Evolutionary conservation across 2,113 vertebrate species (phyloP).

Genomic region (Xerus inauris): DNA sequence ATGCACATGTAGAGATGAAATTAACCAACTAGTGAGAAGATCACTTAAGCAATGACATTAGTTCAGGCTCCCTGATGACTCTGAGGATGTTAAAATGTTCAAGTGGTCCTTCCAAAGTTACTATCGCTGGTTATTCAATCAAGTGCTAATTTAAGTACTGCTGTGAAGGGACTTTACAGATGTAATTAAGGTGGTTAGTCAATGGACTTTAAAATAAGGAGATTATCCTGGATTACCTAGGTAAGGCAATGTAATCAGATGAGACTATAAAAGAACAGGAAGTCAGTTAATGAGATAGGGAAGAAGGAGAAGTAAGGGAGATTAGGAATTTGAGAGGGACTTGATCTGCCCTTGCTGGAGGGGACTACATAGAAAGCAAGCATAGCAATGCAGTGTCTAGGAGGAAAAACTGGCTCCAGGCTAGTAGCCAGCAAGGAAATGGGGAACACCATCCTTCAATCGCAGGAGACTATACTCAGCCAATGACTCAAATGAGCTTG

Average conservation of each 20-base stretch:
- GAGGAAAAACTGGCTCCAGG: background rate
- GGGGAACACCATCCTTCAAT: background rate
- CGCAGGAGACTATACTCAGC: background rate
- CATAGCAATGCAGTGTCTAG: background rate
- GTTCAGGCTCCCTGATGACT: background rate
- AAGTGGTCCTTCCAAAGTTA: background rate
- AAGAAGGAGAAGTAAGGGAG: background rate
- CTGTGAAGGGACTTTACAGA: background rate
- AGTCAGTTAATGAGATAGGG: background rate
- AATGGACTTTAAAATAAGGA: slow-evolving; percentile 29
- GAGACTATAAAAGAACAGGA: slow-evolving; percentile 17
- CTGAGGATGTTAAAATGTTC: background rate
- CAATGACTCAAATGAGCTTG: background rate
- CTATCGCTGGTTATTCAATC: background rate
- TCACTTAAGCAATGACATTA: background rate
- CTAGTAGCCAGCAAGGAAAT: background rate
- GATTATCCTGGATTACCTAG: slow-evolving; percentile 13
- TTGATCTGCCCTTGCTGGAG: background rate
- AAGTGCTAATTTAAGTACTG: background rate
- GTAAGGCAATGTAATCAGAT: background rate
- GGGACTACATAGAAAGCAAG: background rate
- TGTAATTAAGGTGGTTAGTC: slow-evolving; percentile 20
- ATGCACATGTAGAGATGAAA: background rate
- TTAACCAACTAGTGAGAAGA: background rate
- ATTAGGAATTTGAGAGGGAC: background rate